Evolutionary conservation across 2,113 vertebrate genomes (phyloP), one percentile per base, ranked within the genome.

Genomic region (Anarrhichthys ocellatus): DNA sequence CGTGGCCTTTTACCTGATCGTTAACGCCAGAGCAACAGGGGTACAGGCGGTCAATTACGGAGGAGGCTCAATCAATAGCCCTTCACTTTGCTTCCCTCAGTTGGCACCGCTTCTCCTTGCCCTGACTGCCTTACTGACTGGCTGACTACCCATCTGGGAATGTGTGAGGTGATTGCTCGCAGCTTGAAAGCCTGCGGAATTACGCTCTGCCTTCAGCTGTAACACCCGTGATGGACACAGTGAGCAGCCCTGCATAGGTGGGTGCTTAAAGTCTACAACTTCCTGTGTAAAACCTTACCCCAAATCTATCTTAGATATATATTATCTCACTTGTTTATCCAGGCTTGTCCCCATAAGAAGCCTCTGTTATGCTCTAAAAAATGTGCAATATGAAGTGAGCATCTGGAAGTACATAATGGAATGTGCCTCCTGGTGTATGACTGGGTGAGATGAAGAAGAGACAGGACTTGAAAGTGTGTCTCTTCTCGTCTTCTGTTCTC

Each of bases 1-100:
- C 80, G 56, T 88, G 87, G 75, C 88, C 89, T 92, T 89, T 92
- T 84, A 88, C 88, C 86, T 87, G 84, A 87, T 88, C 61, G 40
- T 82, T 87, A 88, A 38, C 38, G 32, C 52, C 73, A 9, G 70
- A 66, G 78, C 67, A 82, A 64, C 88, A 24, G 76, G 62, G 73
- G 52, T 63, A 68, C 56, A 72, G 76, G n/a, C 63, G 24, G 86
- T 79, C 89, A 91, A 89, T 93, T 90, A 91, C 62, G 14, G 40
- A 80, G 69, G 69, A 78, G 81, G 76, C 83, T 82, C 65, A 81
- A 91, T 93, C 90, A 83, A 90, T 87, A 88, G 68, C 83, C 82
- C 42, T 82, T 86, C 76, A 69, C 81, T 87, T 73, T 85, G 71
- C 77, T 73, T 81, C 32, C 62, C 76, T 73, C 79, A 71, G 80